These are phyloP conservation scores for Plutella xylostella DNA, from an alignment of 2,888 invertebrate genomes.

Conservation along the genomic window DNA sequence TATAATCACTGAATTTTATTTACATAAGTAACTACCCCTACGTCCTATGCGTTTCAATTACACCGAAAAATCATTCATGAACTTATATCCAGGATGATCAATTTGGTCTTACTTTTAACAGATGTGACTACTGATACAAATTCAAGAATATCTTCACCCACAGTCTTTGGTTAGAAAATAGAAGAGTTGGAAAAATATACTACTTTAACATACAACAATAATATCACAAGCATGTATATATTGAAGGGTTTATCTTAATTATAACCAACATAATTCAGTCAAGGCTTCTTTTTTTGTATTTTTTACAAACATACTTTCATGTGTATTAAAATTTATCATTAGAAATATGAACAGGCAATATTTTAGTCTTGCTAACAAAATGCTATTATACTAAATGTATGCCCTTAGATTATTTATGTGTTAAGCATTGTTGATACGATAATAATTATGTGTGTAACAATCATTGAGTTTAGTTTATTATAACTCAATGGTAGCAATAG, in stretches of 20 bases:
- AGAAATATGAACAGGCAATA: too few species aligned
- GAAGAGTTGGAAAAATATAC: slow-evolving; percentile 50
- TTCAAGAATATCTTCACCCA: slow-evolving; percentile 46
- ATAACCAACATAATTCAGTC: slow-evolving; percentile 11
- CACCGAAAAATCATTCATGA: not conserved
- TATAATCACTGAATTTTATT: slow-evolving; percentile 25
- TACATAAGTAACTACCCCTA: not conserved
- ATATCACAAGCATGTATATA: slow-evolving; percentile 62
- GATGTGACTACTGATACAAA: slow-evolving; percentile 19
- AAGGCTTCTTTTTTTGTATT: slow-evolving; percentile 9
- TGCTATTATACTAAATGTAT: too few species aligned
- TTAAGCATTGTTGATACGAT: too few species aligned
- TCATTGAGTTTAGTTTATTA: too few species aligned
- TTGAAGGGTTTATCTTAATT: not conserved
- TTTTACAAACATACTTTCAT: not conserved
- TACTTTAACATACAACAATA: slow-evolving; percentile 37
- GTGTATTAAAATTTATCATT: too few species aligned
- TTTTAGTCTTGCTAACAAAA: too few species aligned
- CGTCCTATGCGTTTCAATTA: too few species aligned
- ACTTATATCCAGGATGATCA: slow-evolving; percentile 14
- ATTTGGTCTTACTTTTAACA: slow-evolving; percentile 64
- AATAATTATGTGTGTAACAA: too few species aligned
- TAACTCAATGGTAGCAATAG: too few species aligned
- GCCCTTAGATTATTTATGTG: too few species aligned
- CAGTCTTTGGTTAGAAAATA: slow-evolving; percentile 66